Base-by-base conservation (phyloP, 1,140 invertebrate genomes). In the Brachionus rotundiformis region DNA sequence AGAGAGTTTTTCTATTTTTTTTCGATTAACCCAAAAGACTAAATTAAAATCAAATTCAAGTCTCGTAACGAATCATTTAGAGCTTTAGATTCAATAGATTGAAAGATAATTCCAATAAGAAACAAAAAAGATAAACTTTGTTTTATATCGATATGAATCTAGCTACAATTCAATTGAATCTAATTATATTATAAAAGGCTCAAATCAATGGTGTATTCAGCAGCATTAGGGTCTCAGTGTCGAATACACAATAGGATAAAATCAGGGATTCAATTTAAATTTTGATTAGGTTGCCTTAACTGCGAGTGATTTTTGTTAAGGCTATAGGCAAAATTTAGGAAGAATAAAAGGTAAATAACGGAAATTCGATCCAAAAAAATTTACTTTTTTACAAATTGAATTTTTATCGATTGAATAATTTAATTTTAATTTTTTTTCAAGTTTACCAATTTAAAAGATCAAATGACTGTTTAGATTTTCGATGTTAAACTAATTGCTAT, bases 61-160 rank as follows among this genome's bases (percentile, higher is more conserved):
- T 68, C 33, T 73, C 68, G 68, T 73, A 73, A 73, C 68, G 68
- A 73, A 73, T 73, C 68, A 73, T 73, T 73, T 73, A 44, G 39
- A 73, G 25, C 41, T 73, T 44, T 23, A 73, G n/a, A 44, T 47
- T 73, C 68, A 73, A 44, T 41, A 73, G 68, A 73, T 73, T 73
- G 68, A 73, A 73, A 41, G 39, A 73, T 44, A 73, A 73, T 73
- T 73, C 36, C 16, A 23, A 25, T 7, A 73, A 25, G n/a, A n/a
- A n/a, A n/a, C n/a, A n/a, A n/a, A n/a, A n/a, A n/a, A n/a, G n/a
- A n/a, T n/a, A n/a, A 73, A 41, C 23, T 73, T 73, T 73, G 39
- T 41, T 73, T 73, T 41, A 27, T 73, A 1, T 73, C n/a, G 68
- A 73, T 49, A 49, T 49, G 47, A 63, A 31, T 63, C 25, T 63